phyloP scores from a whole-genome alignment of 92 coral and sea anemone genomes.

The Desmophyllum pertusum region DNA sequence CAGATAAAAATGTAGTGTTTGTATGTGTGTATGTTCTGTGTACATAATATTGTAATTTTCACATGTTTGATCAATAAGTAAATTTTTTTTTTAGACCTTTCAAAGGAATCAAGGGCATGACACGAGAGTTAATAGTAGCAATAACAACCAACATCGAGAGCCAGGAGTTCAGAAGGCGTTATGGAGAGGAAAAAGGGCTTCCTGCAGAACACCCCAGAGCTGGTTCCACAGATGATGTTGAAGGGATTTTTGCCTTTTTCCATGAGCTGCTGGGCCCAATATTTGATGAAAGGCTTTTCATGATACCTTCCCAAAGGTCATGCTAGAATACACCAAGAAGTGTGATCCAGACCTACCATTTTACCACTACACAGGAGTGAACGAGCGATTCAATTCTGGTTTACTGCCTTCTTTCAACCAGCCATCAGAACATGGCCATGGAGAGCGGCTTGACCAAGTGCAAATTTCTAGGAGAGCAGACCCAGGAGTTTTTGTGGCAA shows the following conservation, averaged over 20 bases:
- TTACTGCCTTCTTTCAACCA: conserved; percentile 41
- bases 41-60: too few relatives aligned
- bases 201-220: conserved; percentile 71
- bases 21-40: too few relatives aligned
- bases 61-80: too few relatives aligned
- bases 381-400: conserved; percentile 36
- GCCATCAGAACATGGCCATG: background rate
- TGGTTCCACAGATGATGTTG: conserved; percentile 70
- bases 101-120: background rate
- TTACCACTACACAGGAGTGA: conserved; percentile 34
- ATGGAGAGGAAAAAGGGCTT: conserved; percentile 7
- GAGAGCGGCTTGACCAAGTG: conserved; percentile 37
- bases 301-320: conserved; percentile 31
- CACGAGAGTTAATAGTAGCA: conserved; percentile 61
- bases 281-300: conserved; percentile 38
- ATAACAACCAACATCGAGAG: conserved; percentile 57
- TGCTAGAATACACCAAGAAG: conserved; percentile 40
- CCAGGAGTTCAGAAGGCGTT: conserved; percentile 40
- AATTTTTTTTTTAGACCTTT: conserved; percentile 39
- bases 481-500: conserved; percentile 64
- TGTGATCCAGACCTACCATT: conserved; percentile 40
- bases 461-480: conserved; percentile 53
- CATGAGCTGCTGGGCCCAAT: conserved; percentile 32
- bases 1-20: too few relatives aligned
- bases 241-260: conserved; percentile 52